Conservation (phyloP, 2,113 vertebrate species). For the Phaethornis superciliosus region DNA sequence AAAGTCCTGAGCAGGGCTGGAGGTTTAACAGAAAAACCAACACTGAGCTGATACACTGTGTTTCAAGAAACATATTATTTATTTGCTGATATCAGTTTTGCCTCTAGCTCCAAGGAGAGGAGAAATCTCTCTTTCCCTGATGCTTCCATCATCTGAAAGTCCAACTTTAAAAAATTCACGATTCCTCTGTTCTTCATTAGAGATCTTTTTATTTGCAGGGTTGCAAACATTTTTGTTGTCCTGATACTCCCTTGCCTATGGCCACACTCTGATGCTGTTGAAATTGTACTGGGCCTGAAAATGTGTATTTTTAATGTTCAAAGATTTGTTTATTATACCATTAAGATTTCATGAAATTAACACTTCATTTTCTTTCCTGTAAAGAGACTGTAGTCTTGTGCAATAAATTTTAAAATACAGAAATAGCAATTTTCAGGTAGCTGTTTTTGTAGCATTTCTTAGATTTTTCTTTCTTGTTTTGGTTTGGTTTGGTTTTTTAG, state of each 20-base stretch:
- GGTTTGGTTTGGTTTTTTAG: neutral
- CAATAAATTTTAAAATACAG: neutral
- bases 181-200: neutral
- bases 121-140: neutral
- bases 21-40: neutral
- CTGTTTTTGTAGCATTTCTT: neutral
- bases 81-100: neutral
- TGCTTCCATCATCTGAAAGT: neutral
- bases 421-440: neutral
- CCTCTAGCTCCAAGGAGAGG: neutral
- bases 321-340: neutral
- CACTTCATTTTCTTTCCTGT: neutral
- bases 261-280: neutral
- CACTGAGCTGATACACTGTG: neutral
- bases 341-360: neutral
- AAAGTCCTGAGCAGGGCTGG: neutral
- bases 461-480: neutral
- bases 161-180: neutral
- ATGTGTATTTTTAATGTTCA: neutral
- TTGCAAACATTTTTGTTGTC: neutral
- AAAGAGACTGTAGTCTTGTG: neutral
- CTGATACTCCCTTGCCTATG: neutral
- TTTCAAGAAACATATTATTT: neutral
- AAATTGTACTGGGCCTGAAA: neutral
- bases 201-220: neutral